Conservation (phyloP, 2,888 invertebrate genomes). For the Lepidocyrtinus sp. region DNA sequence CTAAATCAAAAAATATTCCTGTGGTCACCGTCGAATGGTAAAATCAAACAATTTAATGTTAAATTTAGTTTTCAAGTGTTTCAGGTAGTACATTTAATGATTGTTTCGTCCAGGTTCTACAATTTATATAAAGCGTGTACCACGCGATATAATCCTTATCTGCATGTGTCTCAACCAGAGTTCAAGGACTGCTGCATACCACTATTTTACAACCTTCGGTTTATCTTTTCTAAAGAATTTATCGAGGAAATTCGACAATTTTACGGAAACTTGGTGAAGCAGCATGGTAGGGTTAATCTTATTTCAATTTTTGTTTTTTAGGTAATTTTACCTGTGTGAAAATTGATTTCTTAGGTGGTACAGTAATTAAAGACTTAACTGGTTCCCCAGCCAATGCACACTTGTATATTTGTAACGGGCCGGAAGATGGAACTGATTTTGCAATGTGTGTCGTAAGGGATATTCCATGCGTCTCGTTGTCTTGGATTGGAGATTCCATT, state of each 20-base stretch:
- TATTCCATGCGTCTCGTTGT: slow-evolving; percentile 21
- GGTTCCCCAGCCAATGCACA: not conserved
- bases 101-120: slow-evolving; percentile 25
- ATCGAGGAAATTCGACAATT: slow-evolving; percentile 3
- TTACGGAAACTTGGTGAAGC: not conserved
- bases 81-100: not conserved
- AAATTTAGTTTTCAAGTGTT: not conserved
- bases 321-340: not conserved
- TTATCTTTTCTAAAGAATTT: slow-evolving; percentile 25
- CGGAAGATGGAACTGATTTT: not conserved
- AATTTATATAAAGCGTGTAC: slow-evolving; percentile 40
- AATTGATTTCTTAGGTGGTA: not conserved
- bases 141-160: slow-evolving; percentile 29
- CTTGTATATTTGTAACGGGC: slow-evolving; percentile 37
- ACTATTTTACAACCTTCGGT: slow-evolving; percentile 37
- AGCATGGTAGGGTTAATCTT: slow-evolving; percentile 2
- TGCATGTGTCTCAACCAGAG: slow-evolving; percentile 34
- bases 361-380: not conserved
- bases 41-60: too few species aligned
- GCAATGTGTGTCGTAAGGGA: not conserved
- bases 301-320: not conserved
- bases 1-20: not conserved
- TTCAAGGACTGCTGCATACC: slow-evolving; percentile 19
- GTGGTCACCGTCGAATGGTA: slow-evolving; percentile 43
- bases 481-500: slow-evolving; percentile 43